Percentiles rank a stretch among this genome's conserved stretches.
Evolutionary conservation across 2,797 vertebrate species (phyloP).

Genomic region (Odontamblyopus lacepedii): DNA sequence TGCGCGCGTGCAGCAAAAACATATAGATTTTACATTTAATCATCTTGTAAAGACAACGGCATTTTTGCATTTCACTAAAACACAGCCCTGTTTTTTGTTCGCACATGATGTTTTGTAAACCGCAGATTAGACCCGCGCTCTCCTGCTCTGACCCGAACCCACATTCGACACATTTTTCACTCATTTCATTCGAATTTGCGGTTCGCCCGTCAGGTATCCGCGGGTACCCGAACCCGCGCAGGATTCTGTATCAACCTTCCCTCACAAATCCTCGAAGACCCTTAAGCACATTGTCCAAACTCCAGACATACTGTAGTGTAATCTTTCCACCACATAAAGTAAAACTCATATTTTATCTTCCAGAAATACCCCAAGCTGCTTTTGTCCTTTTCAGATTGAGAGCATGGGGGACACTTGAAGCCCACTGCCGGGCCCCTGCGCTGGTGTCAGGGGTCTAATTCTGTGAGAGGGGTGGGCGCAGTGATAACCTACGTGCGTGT

Average conservation of each 20-base stretch:
- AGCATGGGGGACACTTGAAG: slow-evolving; percentile 31
- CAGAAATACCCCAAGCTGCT: slow-evolving; percentile 32
- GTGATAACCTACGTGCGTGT: slow-evolving; percentile 39
- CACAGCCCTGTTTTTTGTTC: too few relatives aligned
- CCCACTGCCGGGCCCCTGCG: slow-evolving; percentile 33
- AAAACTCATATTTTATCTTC: slow-evolving; percentile 41
- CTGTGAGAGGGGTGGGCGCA: slow-evolving; percentile 41
- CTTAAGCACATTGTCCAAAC: background rate
- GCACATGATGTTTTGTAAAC: too few relatives aligned
- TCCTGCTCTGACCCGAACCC: too few relatives aligned
- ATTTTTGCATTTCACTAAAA: too few relatives aligned
- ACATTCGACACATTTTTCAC: too few relatives aligned
- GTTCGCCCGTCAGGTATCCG: too few relatives aligned
- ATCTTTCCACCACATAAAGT: slow-evolving; percentile 32
- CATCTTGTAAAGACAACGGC: too few relatives aligned
- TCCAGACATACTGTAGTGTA: slow-evolving; percentile 6
- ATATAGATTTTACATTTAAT: too few relatives aligned
- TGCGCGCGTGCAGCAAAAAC: too few relatives aligned
- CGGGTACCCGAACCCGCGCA: too few relatives aligned
- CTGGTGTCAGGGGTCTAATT: slow-evolving; percentile 51
- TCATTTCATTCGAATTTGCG: too few relatives aligned
- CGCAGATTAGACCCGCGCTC: too few relatives aligned
- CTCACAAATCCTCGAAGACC: background rate
- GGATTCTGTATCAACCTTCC: background rate
- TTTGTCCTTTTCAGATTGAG: slow-evolving; percentile 41